Conservation (phyloP, 2,113 vertebrate species). For the Agelaius tricolor region DNA sequence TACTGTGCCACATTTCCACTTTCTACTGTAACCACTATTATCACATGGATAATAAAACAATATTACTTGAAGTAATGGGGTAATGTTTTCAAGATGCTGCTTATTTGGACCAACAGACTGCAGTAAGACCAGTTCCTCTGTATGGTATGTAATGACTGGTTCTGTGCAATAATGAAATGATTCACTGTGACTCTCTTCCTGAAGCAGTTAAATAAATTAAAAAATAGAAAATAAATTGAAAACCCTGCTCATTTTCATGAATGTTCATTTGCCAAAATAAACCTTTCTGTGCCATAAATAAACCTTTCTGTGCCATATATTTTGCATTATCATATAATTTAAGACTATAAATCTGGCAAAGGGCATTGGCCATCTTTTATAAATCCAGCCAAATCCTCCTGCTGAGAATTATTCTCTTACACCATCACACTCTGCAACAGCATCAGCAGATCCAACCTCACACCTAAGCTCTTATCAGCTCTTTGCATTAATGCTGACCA, state of each 20-base stretch:
- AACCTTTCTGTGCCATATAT: not conserved
- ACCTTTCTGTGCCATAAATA: not conserved
- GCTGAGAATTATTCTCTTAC: not conserved
- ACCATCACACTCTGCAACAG: not conserved
- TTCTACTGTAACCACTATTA: not conserved
- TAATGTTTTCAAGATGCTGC: conserved; percentile 18
- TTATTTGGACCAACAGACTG: conserved; percentile 25
- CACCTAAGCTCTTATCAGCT: not conserved
- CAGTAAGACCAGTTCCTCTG: not conserved
- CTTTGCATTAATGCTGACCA: not conserved
- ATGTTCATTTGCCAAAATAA: not conserved
- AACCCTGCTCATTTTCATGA: not conserved
- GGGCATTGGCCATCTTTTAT: not conserved
- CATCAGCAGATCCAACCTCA: not conserved
- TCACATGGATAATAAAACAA: not conserved
- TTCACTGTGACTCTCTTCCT: conserved; percentile 6
- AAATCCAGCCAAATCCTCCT: not conserved
- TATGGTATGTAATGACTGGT: not conserved
- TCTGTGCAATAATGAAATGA: conserved; percentile 37
- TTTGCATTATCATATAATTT: not conserved
- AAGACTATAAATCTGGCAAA: not conserved
- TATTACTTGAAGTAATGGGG: not conserved
- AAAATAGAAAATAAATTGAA: not conserved
- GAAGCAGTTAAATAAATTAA: not conserved
- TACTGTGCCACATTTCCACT: not conserved